These are phyloP conservation scores for Albula goreensis DNA, from an alignment of 2,113 vertebrate genomes.

Conservation along the genomic window DNA sequence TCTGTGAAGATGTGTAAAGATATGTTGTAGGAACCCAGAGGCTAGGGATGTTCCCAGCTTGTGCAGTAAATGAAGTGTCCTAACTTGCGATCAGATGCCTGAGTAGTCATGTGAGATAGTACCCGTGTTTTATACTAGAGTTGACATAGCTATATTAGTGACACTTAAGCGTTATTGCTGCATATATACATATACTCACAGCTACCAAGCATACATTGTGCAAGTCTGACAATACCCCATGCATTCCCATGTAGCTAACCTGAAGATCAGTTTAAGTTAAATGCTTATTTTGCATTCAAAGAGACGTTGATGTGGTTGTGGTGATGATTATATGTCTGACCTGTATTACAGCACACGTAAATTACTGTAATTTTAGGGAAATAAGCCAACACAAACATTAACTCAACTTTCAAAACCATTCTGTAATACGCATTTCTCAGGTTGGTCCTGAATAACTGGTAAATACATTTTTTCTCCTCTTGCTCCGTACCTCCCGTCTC, in stretches of 20 bases:
- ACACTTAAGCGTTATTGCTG: not conserved
- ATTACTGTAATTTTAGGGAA: slow-evolving; percentile 31
- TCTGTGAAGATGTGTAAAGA: not conserved
- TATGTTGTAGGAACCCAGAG: not conserved
- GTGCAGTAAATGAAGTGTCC: not conserved
- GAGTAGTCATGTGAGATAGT: not conserved
- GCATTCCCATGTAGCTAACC: not conserved
- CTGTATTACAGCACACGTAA: slow-evolving; percentile 21
- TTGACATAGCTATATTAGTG: not conserved
- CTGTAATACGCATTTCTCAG: not conserved
- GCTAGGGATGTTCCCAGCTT: not conserved
- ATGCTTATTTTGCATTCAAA: slow-evolving; percentile 10
- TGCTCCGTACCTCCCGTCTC: no score
- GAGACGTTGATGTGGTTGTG: not conserved
- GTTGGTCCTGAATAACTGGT: not conserved
- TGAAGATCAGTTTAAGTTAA: slow-evolving; percentile 8
- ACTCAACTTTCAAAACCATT: not conserved
- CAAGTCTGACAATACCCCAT: not conserved
- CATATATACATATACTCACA: not conserved
- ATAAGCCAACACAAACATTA: not conserved
- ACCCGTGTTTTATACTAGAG: not conserved
- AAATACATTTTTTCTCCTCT: not conserved
- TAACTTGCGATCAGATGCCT: not conserved
- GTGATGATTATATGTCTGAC: slow-evolving; percentile 38
- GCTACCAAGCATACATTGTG: not conserved